Evolutionary conservation across 2,888 invertebrate genomes (phyloP), one percentile per base, ranked within the genome.

Genomic region (Temnothorax unifasciatus): DNA sequence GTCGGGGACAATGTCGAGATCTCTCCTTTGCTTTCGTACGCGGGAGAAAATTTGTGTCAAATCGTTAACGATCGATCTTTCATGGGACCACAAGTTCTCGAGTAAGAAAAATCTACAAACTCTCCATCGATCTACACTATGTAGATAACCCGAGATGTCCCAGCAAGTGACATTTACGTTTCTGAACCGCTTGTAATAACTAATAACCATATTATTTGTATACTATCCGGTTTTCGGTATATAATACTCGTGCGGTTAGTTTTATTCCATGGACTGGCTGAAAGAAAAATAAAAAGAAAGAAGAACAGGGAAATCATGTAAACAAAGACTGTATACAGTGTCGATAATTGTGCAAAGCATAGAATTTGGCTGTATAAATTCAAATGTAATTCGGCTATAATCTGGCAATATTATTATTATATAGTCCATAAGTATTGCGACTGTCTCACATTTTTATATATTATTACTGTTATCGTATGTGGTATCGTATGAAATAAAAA

Each of bases 21-120:
- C 84, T 99, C 99, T 13, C 99, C 99, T 0, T 95, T 99, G 4
- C 95, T 99, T 3, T 98, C 98, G 0, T 99, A 99, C 90, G 97
- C 97, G 63, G 99, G 99, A 2, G 99, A 99, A 95, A 97, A 97
- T 93, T 95, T 99, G 83, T 96, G n/a, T 34, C 79, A 82, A 54
- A 97, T 97, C 0, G 95, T 95, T 63, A 97, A 96, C 47, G 97
- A 96, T 47, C 97, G 97, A 93, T 96, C 96, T 18, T 97, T 97
- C 88, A 94, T 95, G 0, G 96, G 97, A 6, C 98, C 98, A 25
- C 85, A 57, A 34, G 75, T 92, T 25, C 79, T 93, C 6, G 88
- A 93, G 61, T 92, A 88, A 82, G n/a, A 13, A 59, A 4, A 69
- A 15, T n/a, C n/a, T 21, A 18, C 1, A 50, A 41, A 47, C 2